Evolutionary conservation across 2,113 vertebrate species (phyloP).

Genomic region (Apus apus): DNA sequence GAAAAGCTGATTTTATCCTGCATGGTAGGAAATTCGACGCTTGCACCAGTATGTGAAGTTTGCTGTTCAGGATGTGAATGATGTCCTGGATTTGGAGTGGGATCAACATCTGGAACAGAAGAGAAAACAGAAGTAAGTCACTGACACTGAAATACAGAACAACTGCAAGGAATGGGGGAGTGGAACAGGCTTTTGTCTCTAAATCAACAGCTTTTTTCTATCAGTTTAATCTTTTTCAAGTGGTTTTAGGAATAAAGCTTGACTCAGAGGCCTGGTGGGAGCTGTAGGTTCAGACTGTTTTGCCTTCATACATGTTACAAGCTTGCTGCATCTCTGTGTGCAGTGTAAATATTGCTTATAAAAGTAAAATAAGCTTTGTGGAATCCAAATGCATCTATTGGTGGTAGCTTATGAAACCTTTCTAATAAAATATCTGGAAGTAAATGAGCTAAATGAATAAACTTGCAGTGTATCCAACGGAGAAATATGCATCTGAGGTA

Average conservation of each 20-base stretch:
- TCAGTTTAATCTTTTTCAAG: neutral
- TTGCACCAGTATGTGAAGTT: slow-evolving; percentile 93
- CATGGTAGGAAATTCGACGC: slow-evolving; percentile 87
- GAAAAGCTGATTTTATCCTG: neutral
- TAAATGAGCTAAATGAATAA: neutral
- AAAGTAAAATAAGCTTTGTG: neutral
- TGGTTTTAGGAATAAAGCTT: neutral
- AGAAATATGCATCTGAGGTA: neutral
- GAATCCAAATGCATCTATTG: neutral
- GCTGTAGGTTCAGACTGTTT: neutral
- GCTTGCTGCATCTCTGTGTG: neutral
- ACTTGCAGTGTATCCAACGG: neutral
- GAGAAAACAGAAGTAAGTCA: slow-evolving; percentile 86
- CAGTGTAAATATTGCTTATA: neutral
- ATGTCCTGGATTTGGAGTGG: slow-evolving; percentile 94
- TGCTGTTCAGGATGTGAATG: slow-evolving; percentile 94
- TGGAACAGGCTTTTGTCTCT: neutral
- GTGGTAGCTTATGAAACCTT: neutral
- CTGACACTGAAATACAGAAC: neutral
- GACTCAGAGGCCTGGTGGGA: neutral
- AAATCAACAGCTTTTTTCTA: neutral
- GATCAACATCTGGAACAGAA: slow-evolving; percentile 91
- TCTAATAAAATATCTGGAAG: neutral
- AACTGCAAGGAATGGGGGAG: neutral
- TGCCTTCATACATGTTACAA: fast-evolving